Evolutionary conservation across 2,113 vertebrate species (phyloP).

Genomic region (Thymallus thymallus): DNA sequence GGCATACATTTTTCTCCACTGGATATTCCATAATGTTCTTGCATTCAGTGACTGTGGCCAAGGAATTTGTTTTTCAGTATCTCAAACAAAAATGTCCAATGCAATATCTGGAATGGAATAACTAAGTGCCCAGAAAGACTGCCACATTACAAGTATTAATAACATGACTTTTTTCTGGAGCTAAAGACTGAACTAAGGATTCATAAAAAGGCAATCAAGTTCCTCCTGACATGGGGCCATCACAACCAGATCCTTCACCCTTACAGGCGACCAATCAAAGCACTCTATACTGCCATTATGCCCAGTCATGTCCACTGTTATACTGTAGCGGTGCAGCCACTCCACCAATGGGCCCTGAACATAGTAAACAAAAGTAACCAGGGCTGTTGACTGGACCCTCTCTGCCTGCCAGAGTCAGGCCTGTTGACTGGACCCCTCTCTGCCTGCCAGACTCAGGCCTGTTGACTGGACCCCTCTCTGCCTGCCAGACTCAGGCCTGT

Average conservation of each 20-base stretch:
- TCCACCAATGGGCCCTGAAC: neutral
- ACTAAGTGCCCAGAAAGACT: slow-evolving; percentile 24
- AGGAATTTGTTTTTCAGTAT: neutral
- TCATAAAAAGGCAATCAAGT: neutral
- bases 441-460: too few relatives aligned
- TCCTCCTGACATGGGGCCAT: too few relatives aligned
- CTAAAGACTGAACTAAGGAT: neutral
- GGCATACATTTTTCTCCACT: slow-evolving; percentile 36
- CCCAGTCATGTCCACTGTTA: neutral
- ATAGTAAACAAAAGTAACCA: neutral
- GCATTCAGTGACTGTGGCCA: neutral
- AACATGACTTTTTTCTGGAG: neutral
- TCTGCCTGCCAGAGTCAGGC: too few relatives aligned
- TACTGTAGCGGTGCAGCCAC: neutral
- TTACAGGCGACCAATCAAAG: neutral
- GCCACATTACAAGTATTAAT: neutral
- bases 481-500: too few relatives aligned
- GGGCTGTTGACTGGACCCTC: too few relatives aligned
- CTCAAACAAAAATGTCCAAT: neutral
- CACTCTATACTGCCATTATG: neutral
- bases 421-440: too few relatives aligned
- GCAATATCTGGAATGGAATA: slow-evolving; percentile 32
- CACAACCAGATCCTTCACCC: neutral
- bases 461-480: too few relatives aligned
- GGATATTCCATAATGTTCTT: neutral